Percentiles rank a stretch among this genome's conserved stretches.
These are phyloP conservation scores for Drosophila teissieri DNA, from an alignment of 1,140 invertebrate species.

Conservation along the genomic window DNA sequence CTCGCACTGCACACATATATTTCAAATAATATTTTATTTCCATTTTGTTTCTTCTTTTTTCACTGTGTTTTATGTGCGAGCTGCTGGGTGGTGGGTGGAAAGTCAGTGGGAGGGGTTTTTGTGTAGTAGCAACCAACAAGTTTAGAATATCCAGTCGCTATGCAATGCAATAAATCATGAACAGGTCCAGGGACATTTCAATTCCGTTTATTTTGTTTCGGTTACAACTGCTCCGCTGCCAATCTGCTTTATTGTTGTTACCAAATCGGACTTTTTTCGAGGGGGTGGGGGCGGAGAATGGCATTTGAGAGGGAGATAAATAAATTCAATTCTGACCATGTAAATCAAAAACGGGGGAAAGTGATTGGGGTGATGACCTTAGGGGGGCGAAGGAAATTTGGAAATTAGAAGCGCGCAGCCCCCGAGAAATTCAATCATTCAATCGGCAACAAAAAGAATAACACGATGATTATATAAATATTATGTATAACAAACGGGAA, in stretches of 20 bases:
- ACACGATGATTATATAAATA: too few species aligned
- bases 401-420: constrained; percentile 26
- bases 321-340: constrained; percentile 39
- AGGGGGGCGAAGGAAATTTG: constrained; percentile 4
- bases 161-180: constrained; percentile 39
- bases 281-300: too few species aligned
- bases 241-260: constrained; percentile 7
- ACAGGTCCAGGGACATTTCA: constrained; percentile 40
- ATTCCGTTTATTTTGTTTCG: constrained; percentile 35
- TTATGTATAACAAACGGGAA: too few species aligned
- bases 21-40: constrained; percentile 54
- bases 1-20: constrained; percentile 26
- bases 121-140: too few species aligned
- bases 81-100: too few species aligned
- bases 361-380: not conserved
- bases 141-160: constrained; percentile 19
- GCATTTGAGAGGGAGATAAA: constrained; percentile 7
- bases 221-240: not conserved
- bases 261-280: not conserved
- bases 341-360: not conserved
- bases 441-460: constrained; percentile 4
- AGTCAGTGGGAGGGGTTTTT: not conserved
- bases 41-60: too few species aligned
- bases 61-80: not conserved
- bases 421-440: constrained; percentile 26